These are phyloP conservation scores for Myiagra hebetior DNA, from an alignment of 2,113 vertebrate species.

Conservation along the genomic window DNA sequence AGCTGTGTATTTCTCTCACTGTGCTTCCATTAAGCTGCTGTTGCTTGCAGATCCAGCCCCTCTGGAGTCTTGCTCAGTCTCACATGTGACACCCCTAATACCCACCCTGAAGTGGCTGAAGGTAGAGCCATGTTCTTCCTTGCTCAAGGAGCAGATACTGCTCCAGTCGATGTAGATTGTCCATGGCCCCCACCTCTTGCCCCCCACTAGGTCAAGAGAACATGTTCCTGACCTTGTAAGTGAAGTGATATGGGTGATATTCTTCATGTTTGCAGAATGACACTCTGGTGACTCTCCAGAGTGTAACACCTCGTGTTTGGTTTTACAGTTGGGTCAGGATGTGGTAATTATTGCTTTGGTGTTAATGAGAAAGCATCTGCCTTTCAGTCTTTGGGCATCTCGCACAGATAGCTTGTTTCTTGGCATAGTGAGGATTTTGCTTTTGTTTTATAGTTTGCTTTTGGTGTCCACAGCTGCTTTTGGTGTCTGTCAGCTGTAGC, in stretches of 20 bases:
- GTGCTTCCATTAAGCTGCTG: background rate
- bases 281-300: background rate
- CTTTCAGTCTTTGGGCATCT: background rate
- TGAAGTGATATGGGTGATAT: background rate
- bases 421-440: background rate
- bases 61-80: background rate
- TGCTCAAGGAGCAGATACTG: background rate
- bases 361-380: background rate
- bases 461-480: background rate
- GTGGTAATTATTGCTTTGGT: background rate
- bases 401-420: background rate
- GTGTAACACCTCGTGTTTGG: fast-evolving
- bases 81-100: fast-evolving
- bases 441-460: background rate
- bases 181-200: background rate
- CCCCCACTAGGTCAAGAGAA: background rate
- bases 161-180: background rate
- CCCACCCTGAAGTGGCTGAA: background rate
- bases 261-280: background rate
- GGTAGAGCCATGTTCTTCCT: background rate
- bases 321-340: background rate
- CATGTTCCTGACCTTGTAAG: background rate
- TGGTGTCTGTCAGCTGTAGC: background rate
- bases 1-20: background rate
- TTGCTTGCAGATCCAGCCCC: background rate